Percentiles rank a stretch among this genome's conserved stretches.
phyloP scores from a whole-genome alignment of 2,113 vertebrate species.

The Lepus americanus region DNA sequence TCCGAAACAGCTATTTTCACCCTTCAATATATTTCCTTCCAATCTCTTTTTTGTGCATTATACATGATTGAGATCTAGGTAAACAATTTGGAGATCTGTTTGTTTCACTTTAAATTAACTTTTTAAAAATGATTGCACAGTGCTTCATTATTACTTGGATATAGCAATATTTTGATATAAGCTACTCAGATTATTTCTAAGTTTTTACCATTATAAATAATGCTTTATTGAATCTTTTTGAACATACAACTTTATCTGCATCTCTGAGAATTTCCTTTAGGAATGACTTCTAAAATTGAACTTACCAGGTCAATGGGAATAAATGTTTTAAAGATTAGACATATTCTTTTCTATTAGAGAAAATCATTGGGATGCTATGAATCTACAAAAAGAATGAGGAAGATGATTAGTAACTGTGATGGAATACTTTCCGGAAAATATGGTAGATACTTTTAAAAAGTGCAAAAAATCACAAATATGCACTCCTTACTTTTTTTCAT shows the following conservation, averaged over 20 bases:
- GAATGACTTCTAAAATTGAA: slow-evolving; percentile 13
- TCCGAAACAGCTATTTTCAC: not conserved
- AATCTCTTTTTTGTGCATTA: slow-evolving; percentile 10
- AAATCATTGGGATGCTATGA: not conserved
- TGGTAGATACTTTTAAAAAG: not conserved
- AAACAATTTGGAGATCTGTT: slow-evolving; percentile 25
- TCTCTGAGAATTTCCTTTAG: slow-evolving; percentile 25
- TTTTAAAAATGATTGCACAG: slow-evolving; percentile 12
- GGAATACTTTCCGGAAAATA: slow-evolving; percentile 2
- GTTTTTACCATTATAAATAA: slow-evolving; percentile 45
- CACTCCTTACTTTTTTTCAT: slow-evolving; percentile 1
- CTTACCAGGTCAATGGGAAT: not conserved
- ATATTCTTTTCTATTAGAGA: not conserved
- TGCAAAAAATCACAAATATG: not conserved
- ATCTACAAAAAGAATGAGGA: not conserved
- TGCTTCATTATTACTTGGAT: not conserved
- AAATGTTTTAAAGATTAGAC: slow-evolving; percentile 31
- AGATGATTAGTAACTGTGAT: not conserved
- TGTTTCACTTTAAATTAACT: slow-evolving; percentile 10
- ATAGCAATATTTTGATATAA: slow-evolving; percentile 20
- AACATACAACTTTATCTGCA: slow-evolving; percentile 5
- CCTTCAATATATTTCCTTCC: not conserved
- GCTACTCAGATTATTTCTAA: slow-evolving; percentile 15
- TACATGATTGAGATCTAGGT: not conserved
- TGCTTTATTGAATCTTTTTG: not conserved